A percentile compares a stretch with the other conserved stretches of the same genome.
These are phyloP conservation scores for Drosophila dives DNA, from an alignment of 2,888 invertebrate species.

Conservation along the genomic window DNA sequence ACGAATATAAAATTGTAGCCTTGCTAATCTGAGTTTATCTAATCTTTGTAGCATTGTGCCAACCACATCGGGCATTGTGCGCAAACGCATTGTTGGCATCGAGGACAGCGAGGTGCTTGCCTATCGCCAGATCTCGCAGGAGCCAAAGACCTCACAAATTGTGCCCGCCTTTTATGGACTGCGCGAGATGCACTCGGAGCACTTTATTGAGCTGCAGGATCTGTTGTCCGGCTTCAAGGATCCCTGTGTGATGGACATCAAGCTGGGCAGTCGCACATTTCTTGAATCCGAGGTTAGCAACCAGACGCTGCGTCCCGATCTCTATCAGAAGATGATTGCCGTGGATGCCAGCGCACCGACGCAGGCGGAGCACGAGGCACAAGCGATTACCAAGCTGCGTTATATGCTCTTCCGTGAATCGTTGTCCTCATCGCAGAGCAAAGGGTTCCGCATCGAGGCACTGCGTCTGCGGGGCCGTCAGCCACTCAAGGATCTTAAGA, in stretches of 20 bases:
- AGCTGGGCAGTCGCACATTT: constrained; percentile 98
- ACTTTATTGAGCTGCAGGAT: constrained; percentile 98
- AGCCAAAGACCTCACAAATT: constrained; percentile 86
- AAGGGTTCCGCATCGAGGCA: constrained; percentile 98
- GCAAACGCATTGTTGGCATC: constrained; percentile 92
- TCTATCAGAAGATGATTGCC: constrained; percentile 98
- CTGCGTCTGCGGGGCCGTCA: constrained; percentile 93
- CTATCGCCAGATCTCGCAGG: constrained; percentile 92
- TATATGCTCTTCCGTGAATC: constrained; percentile 98
- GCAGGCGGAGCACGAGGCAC: constrained; percentile 90
- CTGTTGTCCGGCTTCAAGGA: constrained; percentile 95
- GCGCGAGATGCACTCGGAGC: constrained; percentile 89
- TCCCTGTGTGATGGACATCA: constrained; percentile 98
- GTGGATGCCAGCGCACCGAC: constrained; percentile 95
- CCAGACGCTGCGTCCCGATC: constrained; percentile 91
- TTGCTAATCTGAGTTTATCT: background rate
- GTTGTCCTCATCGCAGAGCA: constrained; percentile 95
- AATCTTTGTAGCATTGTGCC: constrained; percentile 90
- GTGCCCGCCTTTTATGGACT: constrained; percentile 94
- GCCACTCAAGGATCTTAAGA: constrained; percentile 95
- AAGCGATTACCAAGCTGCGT: constrained; percentile 96
- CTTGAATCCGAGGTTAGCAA: constrained; percentile 97
- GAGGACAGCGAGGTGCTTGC: constrained; percentile 91
- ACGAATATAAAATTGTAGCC: too few relatives aligned
- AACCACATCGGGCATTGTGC: constrained; percentile 96